phyloP scores from a whole-genome alignment of 2,797 vertebrate genomes.

The Geranospiza caerulescens region DNA sequence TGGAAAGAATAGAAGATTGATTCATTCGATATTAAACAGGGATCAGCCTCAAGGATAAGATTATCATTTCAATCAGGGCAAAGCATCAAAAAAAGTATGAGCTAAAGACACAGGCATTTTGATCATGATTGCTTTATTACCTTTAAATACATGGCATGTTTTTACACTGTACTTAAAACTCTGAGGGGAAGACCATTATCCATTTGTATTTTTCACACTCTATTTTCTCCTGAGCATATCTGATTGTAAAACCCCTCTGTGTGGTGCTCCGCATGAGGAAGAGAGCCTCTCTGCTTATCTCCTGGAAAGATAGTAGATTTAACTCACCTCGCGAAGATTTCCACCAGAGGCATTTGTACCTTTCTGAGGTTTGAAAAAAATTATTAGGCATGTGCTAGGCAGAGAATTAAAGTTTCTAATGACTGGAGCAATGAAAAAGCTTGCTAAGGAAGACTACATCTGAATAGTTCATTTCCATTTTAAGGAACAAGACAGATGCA shows the following conservation, averaged over 20 bases:
- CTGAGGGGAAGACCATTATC: background rate
- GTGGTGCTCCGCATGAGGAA: background rate
- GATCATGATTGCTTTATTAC: background rate
- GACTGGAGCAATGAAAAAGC: background rate
- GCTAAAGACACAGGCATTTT: background rate
- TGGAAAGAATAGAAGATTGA: background rate
- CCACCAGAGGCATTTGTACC: background rate
- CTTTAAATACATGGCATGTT: background rate
- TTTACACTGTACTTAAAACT: background rate
- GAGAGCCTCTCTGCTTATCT: background rate
- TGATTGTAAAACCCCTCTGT: background rate
- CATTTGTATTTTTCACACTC: background rate
- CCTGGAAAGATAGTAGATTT: background rate
- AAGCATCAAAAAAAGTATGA: background rate
- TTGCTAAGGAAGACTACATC: background rate
- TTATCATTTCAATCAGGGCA: background rate
- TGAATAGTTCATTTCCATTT: background rate
- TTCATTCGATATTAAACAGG: constrained; percentile 5
- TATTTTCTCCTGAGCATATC: background rate
- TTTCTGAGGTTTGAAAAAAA: background rate
- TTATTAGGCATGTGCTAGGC: background rate
- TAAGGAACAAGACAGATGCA: background rate
- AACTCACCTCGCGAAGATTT: background rate
- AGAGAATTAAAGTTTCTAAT: background rate
- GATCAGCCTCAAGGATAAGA: background rate